Percentiles rank a stretch among this genome's conserved stretches.
phyloP scores from a whole-genome alignment of 2,797 vertebrate species.

The Poecilia velifera region DNA sequence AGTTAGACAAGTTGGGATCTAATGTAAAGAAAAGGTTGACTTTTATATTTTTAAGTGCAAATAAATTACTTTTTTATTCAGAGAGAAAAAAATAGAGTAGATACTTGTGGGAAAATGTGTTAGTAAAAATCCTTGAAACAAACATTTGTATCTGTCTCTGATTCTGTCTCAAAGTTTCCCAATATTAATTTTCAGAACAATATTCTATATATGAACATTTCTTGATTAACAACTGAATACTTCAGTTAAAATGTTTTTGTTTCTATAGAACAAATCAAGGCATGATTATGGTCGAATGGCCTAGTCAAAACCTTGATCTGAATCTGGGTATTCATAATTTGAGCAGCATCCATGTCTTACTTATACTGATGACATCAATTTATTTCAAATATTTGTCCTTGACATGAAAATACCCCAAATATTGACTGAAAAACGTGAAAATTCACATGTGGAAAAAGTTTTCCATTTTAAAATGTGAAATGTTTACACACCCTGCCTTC shows the following conservation, averaged over 20 bases:
- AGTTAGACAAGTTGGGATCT: neutral
- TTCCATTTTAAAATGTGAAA: neutral
- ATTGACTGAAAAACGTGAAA: neutral
- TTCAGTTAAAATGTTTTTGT: neutral
- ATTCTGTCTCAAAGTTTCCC: too few relatives aligned
- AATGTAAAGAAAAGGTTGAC: neutral
- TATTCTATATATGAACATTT: neutral
- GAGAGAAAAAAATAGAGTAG: neutral
- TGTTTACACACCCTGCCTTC: neutral
- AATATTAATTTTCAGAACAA: neutral
- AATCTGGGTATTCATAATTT: too few relatives aligned
- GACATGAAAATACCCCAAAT: neutral
- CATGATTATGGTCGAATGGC: too few relatives aligned
- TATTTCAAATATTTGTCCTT: neutral
- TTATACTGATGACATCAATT: neutral
- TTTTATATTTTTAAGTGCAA: neutral
- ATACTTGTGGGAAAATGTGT: neutral
- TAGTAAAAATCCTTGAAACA: too few relatives aligned
- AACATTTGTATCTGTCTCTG: too few relatives aligned
- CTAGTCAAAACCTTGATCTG: too few relatives aligned
- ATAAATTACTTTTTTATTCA: neutral
- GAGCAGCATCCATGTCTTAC: too few relatives aligned
- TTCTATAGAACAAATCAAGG: neutral
- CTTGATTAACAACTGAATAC: neutral
- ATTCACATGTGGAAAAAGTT: neutral